A percentile compares a stretch with the other conserved stretches of the same genome.
Evolutionary conservation across 2,888 invertebrate species (phyloP).

Genomic region (Allolobophora icterica): DNA sequence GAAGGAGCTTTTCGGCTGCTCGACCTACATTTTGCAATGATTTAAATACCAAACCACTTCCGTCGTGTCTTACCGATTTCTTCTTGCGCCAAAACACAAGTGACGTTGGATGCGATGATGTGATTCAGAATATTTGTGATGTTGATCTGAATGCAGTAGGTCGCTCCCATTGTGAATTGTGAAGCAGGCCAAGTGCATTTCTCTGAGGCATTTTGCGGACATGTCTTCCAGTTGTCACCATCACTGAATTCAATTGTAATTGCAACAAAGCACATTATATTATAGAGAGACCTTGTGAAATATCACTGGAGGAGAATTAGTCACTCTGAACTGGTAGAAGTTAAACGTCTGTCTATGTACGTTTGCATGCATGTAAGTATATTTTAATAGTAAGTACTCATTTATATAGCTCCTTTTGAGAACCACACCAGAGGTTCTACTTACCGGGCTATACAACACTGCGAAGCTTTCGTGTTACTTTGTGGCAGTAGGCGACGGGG

Average conservation of each 20-base stretch:
- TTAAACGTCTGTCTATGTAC: too few relatives aligned
- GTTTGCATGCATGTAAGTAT: too few relatives aligned
- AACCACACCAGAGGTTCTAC: too few relatives aligned
- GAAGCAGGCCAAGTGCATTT: not conserved
- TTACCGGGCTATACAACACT: too few relatives aligned
- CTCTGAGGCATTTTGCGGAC: not conserved
- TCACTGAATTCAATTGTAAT: not conserved
- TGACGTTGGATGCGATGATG: not conserved
- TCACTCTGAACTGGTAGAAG: too few relatives aligned
- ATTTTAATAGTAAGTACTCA: too few relatives aligned
- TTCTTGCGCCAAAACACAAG: not conserved
- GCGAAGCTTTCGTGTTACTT: too few relatives aligned
- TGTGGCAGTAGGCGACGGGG: too few relatives aligned
- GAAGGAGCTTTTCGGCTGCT: too few relatives aligned
- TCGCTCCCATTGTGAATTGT: not conserved
- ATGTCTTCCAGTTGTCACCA: not conserved
- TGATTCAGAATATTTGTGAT: not conserved
- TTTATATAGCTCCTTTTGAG: too few relatives aligned
- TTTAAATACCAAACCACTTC: not conserved
- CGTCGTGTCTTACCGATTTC: not conserved
- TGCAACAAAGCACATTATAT: not conserved
- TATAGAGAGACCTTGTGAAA: too few relatives aligned
- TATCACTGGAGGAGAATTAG: too few relatives aligned
- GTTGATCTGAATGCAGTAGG: conserved; percentile 2
- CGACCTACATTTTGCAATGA: not conserved